These are phyloP conservation scores for Notoglanidium macrostoma DNA, from an alignment of 2,797 vertebrate genomes.

Conservation along the genomic window DNA sequence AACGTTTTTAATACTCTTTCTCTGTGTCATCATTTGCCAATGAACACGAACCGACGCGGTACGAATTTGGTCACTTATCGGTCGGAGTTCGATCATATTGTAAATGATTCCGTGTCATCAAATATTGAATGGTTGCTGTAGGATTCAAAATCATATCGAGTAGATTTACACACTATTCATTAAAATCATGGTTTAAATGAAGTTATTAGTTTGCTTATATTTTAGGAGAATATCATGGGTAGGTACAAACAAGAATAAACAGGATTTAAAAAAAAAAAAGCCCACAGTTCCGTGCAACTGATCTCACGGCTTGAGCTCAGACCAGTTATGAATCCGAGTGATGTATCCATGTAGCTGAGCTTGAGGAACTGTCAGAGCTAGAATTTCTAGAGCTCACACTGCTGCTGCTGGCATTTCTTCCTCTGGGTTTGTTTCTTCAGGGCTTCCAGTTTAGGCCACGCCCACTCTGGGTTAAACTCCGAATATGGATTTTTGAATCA, in stretches of 20 bases:
- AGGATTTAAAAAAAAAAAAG: too few species aligned
- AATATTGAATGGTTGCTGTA: background rate
- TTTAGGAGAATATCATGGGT: background rate
- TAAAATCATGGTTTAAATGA: background rate
- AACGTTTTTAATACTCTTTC: background rate
- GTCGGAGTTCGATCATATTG: too few species aligned
- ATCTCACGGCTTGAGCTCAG: background rate
- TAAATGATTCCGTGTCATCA: background rate
- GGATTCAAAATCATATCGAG: background rate
- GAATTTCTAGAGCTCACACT: background rate
- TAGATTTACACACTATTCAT: background rate
- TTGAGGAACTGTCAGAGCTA: background rate
- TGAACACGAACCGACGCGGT: background rate
- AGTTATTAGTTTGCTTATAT: background rate
- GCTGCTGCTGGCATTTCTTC: background rate
- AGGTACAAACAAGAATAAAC: background rate
- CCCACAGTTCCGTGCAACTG: background rate
- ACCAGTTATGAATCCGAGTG: background rate
- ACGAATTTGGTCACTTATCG: background rate
- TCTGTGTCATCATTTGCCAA: background rate
- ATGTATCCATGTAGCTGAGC: background rate
- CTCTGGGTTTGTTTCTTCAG: too few species aligned
- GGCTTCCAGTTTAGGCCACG: background rate
- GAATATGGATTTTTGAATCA: background rate
- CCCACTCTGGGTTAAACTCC: background rate